Base-by-base conservation (phyloP, 2,888 invertebrate species). In the Dioctria linearis region DNA sequence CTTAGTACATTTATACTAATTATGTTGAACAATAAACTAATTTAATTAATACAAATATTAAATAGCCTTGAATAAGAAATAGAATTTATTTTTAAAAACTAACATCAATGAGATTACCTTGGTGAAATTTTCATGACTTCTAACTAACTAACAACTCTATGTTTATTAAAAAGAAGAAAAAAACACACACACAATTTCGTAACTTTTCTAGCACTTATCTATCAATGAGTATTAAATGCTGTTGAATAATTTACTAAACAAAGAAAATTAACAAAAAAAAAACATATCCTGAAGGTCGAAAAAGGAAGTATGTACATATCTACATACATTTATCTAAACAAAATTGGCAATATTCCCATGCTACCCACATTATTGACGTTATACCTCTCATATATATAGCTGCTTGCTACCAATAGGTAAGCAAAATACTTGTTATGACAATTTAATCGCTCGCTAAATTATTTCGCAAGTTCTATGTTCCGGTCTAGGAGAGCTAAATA, bases 401-500 rank as follows among this genome's bases (percentile, higher is more conserved):
- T n/a, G 25, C 25, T n/a, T 25, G 25, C 25, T 25, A 25, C 25
- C 25, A 25, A 25, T 25, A 25, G 25, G 25, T 25, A 25, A 25
- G 25, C 25, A 25, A 25, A 25, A 25, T 25, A 54, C 11, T 54
- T 9, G 54, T 54, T 54, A 54, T 54, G 54, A 54, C 54, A 54
- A n/a, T 54, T 11, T 75, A 75, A 75, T 59, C 59, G 73, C 43
- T 42, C 25, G 25, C 25, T 25, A 25, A 75, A n/a, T 59, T 59
- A 59, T 76, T 76, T 76, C 76, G 76, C 76, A 76, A 76, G 63
- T 76, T 76, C 76, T 76, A 76, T 63, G 49, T 46, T 46, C 76
- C 46, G 40, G 37, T 61, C 61, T 8, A 25, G 46, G 37, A 49
- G 59, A 54, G 37, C 46, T n/a, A 49, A 76, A 54, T 39, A 49